phyloP scores from a whole-genome alignment of 2,797 vertebrate genomes.

The Macropodus opercularis region DNA sequence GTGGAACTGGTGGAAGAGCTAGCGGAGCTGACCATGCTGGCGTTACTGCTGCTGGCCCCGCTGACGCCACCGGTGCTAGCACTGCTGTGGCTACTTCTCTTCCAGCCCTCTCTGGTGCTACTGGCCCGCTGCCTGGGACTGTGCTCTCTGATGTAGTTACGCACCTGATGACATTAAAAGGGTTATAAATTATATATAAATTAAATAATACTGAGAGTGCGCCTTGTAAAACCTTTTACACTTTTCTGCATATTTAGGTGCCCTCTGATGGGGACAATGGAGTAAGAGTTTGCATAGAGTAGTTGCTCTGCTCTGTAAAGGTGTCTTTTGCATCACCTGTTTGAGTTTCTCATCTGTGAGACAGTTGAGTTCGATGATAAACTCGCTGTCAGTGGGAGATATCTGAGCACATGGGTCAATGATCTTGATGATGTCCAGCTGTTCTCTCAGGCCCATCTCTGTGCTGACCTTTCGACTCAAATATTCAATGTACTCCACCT shows the following conservation, averaged over 20 bases:
- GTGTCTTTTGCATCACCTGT: constrained; percentile 82
- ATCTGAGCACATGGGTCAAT: constrained; percentile 98
- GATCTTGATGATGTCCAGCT: constrained; percentile 99
- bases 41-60: constrained; percentile 91
- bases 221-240: not conserved
- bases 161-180: constrained; percentile 81
- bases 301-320: not conserved
- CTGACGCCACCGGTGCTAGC: constrained; percentile 92
- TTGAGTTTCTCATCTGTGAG: constrained; percentile 98
- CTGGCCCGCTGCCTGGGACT: constrained; percentile 87
- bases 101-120: constrained; percentile 91
- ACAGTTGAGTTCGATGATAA: constrained; percentile 99
- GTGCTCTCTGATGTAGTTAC: constrained; percentile 96
- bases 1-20: constrained; percentile 93
- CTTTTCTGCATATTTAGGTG: not conserved
- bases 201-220: not conserved
- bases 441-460: constrained; percentile 98
- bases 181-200: not conserved
- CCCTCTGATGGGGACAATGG: accelerated
- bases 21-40: constrained; percentile 94
- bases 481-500: constrained; percentile 99
- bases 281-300: not conserved
- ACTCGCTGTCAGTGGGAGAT: constrained; percentile 98
- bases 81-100: constrained; percentile 92
- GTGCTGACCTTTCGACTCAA: constrained; percentile 98